A percentile compares a stretch with the other conserved stretches of the same genome.
These are phyloP conservation scores for Hartigia nigra DNA, from an alignment of 2,888 invertebrate species.

Conservation along the genomic window DNA sequence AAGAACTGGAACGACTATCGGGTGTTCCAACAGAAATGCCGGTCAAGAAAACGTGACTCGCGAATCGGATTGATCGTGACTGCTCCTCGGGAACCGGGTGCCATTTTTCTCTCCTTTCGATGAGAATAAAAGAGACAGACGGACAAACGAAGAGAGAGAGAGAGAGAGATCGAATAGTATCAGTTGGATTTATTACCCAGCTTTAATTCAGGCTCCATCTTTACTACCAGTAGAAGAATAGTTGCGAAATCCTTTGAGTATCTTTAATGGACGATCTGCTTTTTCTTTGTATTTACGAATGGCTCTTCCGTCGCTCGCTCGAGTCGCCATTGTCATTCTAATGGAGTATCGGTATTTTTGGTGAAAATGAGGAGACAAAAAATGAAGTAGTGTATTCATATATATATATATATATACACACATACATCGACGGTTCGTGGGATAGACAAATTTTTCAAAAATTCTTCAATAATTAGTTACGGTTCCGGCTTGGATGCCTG, in stretches of 20 bases:
- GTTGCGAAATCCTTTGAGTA: neutral
- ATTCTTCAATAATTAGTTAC: neutral
- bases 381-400: too few relatives aligned
- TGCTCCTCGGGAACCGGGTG: slow-evolving; percentile 15
- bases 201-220: neutral
- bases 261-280: neutral
- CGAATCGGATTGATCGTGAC: slow-evolving; percentile 34
- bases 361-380: neutral
- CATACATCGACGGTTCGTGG: neutral
- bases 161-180: neutral
- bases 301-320: slow-evolving; percentile 8
- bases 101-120: neutral
- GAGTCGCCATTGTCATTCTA: slow-evolving; percentile 9
- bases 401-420: neutral
- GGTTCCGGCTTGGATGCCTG: neutral
- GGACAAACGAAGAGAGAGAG: slow-evolving; percentile 7
- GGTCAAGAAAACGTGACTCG: slow-evolving; percentile 35
- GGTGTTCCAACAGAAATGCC: slow-evolving; percentile 24
- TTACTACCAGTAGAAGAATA: neutral
- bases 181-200: neutral
- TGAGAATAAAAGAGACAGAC: neutral
- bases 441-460: neutral
- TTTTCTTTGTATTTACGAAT: slow-evolving; percentile 7
- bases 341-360: neutral
- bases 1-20: slow-evolving; percentile 20